phyloP scores from a whole-genome alignment of 1,140 invertebrate species.

The Cyphomyrmex costatus region DNA sequence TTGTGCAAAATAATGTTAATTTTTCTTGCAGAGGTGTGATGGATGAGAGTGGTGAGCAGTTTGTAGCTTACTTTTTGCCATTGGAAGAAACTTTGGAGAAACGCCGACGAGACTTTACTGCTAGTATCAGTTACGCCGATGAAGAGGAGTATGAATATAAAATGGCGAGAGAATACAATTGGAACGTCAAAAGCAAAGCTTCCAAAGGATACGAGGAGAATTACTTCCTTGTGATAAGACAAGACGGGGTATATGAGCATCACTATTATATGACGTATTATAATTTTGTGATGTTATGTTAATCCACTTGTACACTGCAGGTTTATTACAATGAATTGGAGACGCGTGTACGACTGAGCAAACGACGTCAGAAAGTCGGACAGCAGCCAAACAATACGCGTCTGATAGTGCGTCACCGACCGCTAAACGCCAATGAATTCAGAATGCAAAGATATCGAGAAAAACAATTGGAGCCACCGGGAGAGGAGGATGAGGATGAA shows the following conservation, averaged over 20 bases:
- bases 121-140: conserved; percentile 94
- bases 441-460: conserved; percentile 95
- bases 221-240: conserved; percentile 97
- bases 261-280: not conserved
- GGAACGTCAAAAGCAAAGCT: conserved; percentile 99
- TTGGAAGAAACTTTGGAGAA: conserved; percentile 97
- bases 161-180: conserved; percentile 98
- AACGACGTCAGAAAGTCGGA: conserved; percentile 93
- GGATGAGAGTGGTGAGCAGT: conserved; percentile 99
- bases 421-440: conserved; percentile 95
- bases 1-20: conserved; percentile 44
- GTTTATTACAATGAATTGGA: conserved; percentile 99
- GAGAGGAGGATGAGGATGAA: conserved; percentile 92
- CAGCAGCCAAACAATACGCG: conserved; percentile 93
- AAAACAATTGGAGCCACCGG: conserved; percentile 95
- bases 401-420: conserved; percentile 96
- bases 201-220: conserved; percentile 99
- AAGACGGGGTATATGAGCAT: conserved; percentile 89
- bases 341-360: conserved; percentile 96
- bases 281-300: not conserved
- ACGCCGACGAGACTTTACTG: conserved; percentile 92
- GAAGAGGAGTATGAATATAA: conserved; percentile 98
- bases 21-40: conserved; percentile 94
- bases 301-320: conserved; percentile 59
- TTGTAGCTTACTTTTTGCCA: conserved; percentile 99